Conservation (phyloP, 2,797 vertebrate genomes). For the Parauchenoglanis ngamensis region DNA sequence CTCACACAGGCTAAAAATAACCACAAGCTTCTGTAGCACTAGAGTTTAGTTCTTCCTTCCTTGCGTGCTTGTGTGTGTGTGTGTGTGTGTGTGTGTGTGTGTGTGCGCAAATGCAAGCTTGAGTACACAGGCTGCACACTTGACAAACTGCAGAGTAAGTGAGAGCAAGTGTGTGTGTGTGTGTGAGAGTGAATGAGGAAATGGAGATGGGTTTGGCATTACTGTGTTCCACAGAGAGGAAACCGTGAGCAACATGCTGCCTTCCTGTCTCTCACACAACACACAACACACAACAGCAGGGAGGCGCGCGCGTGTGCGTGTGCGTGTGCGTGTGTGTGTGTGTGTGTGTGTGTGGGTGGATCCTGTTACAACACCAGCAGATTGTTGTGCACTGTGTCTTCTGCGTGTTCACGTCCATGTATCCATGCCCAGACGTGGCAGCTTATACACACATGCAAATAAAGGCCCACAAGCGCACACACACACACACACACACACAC, state of each 20-base stretch:
- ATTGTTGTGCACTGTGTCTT: neutral
- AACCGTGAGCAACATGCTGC: conserved; percentile 42
- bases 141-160: neutral
- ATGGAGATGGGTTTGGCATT: conserved; percentile 10
- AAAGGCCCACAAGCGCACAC: neutral
- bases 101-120: neutral
- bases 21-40: conserved; percentile 9
- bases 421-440: neutral
- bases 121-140: neutral
- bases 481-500: neutral
- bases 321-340: conserved; percentile 4
- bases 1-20: conserved; percentile 29
- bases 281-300: conserved; percentile 7
- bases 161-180: neutral
- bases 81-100: conserved; percentile 7
- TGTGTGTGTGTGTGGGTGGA: neutral
- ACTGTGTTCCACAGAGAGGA: conserved; percentile 33
- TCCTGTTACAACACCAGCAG: conserved; percentile 31
- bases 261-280: conserved; percentile 47
- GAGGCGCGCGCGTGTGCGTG: neutral
- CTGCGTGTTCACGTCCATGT: neutral
- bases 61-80: conserved; percentile 1
- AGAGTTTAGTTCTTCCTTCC: neutral
- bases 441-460: neutral
- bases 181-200: conserved; percentile 26